Evolutionary conservation across 2,797 vertebrate species (phyloP), one percentile per base, ranked within the genome.

Genomic region (Distichodus sexfasciatus): DNA sequence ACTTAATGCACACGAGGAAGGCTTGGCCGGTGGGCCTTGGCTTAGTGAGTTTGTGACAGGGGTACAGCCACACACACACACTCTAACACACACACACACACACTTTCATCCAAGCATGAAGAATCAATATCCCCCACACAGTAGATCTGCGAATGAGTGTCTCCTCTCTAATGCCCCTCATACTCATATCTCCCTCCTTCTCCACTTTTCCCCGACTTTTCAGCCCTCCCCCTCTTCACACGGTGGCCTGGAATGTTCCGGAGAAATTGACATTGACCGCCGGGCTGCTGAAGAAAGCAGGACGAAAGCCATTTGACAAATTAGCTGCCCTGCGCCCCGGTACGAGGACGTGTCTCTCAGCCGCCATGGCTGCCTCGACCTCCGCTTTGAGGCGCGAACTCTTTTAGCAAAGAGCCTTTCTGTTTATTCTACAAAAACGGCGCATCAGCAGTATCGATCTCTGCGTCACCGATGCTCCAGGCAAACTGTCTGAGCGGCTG

Each of bases 401-500:
- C 79, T 85, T 86, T 87, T 86, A 89, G 85, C 85, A 86, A 79
- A 81, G 75, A 83, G 81, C 87, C 72, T 89, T 89, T 89, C 82
- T 91, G 92, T 94, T 93, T 93, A 93, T 90, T 89, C 86, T 90
- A 93, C 92, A 93, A 86, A 94, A 95, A 92, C 17, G 81, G 82
- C 81, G 83, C 86, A 91, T 91, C 89, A 85, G 84, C 82, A 82
- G 83, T 94, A 97, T 95, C 74, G 94, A 96, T 95, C 93, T 88
- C 69, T 46, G 83, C 90, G 93, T 90, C 90, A 83, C 79, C 69
- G 84, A 83, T 86, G 87, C 91, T 94, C 88, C 90, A 90, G 92
- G 93, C 92, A 92, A 93, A 94, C 90, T 90, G 92, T 94, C 90
- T 88, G 90, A 93, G 92, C 69, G 83, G 89, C 87, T 90, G 80